A percentile compares a stretch with the other conserved stretches of the same genome.
Evolutionary conservation across 2,113 vertebrate genomes (phyloP).

Genomic region (zebrafish (Danio rerio)): GRCz12tu NC_133189.1:17126001-17126500

Average conservation of each 20-base stretch:
- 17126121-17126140: neutral
- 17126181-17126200: neutral
- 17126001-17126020: neutral
- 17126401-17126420: neutral
- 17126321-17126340: neutral
- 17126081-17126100: neutral
- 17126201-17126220: too few relatives aligned
- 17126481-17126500: neutral
- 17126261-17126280: neutral
- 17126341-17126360: neutral
- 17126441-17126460: neutral
- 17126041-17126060: neutral
- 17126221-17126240: conserved; percentile 10
- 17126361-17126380: neutral
- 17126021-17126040: conserved; percentile 3
- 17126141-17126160: neutral
- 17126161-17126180: neutral
- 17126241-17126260: neutral
- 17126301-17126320: neutral
- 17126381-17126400: neutral
- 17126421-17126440: neutral
- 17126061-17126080: conserved; percentile 28
- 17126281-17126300: neutral
- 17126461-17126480: neutral
- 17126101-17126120: neutral